Evolutionary conservation across 2,797 vertebrate species (phyloP).

Genomic region (Coreius guichenoti): DNA sequence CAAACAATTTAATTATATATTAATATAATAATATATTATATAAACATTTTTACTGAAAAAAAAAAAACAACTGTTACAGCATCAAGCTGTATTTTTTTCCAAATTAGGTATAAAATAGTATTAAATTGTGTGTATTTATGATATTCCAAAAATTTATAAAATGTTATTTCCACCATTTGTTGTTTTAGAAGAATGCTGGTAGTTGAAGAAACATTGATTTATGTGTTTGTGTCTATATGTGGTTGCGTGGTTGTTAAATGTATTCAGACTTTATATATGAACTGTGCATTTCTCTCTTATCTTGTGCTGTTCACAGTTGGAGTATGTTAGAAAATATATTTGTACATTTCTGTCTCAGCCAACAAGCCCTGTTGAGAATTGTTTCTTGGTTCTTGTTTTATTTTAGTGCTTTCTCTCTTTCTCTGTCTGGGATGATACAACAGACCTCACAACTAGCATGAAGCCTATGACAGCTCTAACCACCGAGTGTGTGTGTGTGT

Average conservation of each 20-base stretch:
- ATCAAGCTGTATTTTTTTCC: too few species aligned
- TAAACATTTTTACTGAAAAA: not conserved
- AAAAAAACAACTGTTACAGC: too few species aligned
- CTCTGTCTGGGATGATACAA: slow-evolving; percentile 45
- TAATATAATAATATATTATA: too few species aligned
- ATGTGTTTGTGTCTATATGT: not conserved
- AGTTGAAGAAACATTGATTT: not conserved
- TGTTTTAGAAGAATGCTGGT: not conserved
- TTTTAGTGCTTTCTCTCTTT: slow-evolving; percentile 43
- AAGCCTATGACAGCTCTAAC: slow-evolving; percentile 45
- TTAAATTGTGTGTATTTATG: not conserved
- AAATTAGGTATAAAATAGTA: not conserved
- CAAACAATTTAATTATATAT: not conserved
- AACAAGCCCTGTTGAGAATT: slow-evolving; percentile 17
- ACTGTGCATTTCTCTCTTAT: not conserved
- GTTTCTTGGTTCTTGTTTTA: slow-evolving; percentile 38
- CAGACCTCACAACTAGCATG: slow-evolving; percentile 26
- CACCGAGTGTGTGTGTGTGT: slow-evolving; percentile 15
- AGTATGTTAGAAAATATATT: slow-evolving; percentile 33
- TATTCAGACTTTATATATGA: slow-evolving; percentile 22
- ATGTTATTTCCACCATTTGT: not conserved
- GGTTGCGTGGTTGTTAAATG: not conserved
- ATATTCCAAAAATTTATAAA: not conserved
- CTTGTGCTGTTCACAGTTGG: not conserved
- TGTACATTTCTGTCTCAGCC: slow-evolving; percentile 18